Conservation (phyloP, 1,140 invertebrate genomes). For the Oreohelix idahoensis region DNA sequence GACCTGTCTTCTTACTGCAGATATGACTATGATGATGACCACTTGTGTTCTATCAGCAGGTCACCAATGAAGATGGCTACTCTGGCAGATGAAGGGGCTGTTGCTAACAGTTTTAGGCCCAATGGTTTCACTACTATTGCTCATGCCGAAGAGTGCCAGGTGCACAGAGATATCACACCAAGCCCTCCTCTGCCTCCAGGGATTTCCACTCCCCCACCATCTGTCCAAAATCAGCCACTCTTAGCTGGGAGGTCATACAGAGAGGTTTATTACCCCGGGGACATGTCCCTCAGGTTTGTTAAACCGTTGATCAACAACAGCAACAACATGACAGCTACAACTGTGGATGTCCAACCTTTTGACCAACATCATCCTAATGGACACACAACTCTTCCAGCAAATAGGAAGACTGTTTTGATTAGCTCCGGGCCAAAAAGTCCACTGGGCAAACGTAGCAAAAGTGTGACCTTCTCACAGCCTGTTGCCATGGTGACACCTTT, state of each 20-base stretch:
- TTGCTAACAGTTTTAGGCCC: slow-evolving; percentile 16
- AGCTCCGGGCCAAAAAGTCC: slow-evolving; percentile 46
- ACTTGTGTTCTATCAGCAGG: slow-evolving; percentile 64
- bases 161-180: not conserved
- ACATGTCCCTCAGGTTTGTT: slow-evolving; percentile 40
- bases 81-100: slow-evolving; percentile 52
- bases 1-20: slow-evolving; percentile 50
- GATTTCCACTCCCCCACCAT: slow-evolving; percentile 24
- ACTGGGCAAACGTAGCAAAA: slow-evolving; percentile 57
- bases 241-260: slow-evolving; percentile 33
- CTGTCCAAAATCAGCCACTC: slow-evolving; percentile 41
- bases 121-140: slow-evolving; percentile 39
- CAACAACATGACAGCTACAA: not conserved
- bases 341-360: not conserved
- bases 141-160: not conserved
- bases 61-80: slow-evolving; percentile 63
- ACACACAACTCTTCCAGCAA: slow-evolving; percentile 46
- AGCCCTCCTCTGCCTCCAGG: slow-evolving; percentile 19
- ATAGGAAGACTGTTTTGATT: slow-evolving; percentile 41
- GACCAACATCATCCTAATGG: slow-evolving; percentile 46
- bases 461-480: slow-evolving; percentile 64
- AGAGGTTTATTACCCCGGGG: slow-evolving; percentile 41
- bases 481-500: slow-evolving; percentile 67
- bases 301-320: slow-evolving; percentile 13
- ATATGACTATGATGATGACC: slow-evolving; percentile 62